phyloP scores from a whole-genome alignment of 2,888 invertebrate genomes.

The Emmelina monodactyla region DNA sequence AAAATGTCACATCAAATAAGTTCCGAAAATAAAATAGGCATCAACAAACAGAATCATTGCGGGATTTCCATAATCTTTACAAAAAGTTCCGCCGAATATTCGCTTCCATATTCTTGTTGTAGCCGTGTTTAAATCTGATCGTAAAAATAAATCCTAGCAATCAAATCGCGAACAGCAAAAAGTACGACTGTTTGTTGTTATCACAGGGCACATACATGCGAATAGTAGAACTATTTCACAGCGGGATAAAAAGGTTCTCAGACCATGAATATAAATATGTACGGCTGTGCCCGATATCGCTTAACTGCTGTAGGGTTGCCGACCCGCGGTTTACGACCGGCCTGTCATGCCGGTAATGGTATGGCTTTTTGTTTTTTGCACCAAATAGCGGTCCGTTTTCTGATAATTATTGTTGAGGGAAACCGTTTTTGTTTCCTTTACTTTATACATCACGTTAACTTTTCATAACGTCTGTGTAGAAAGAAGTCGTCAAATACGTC shows the following conservation, averaged over 20 bases:
- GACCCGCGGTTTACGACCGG: conserved; percentile 12
- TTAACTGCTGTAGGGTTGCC: conserved; percentile 29
- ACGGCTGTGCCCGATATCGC: conserved; percentile 29
- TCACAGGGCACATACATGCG: conserved; percentile 44
- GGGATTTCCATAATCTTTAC: conserved; percentile 1
- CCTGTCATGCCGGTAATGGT: neutral
- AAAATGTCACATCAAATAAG: too few species aligned
- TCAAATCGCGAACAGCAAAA: conserved; percentile 57
- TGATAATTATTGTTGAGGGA: too few species aligned
- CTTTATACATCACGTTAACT: too few species aligned
- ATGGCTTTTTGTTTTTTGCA: neutral
- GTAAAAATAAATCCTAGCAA: conserved; percentile 62
- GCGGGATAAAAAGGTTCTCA: conserved; percentile 45
- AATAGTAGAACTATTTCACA: conserved; percentile 47
- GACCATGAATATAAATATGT: conserved; percentile 53
- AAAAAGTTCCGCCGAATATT: neutral
- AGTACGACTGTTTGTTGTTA: conserved; percentile 57
- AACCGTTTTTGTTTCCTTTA: too few species aligned
- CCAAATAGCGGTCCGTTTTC: too few species aligned
- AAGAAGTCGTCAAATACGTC: too few species aligned
- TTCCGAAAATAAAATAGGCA: neutral
- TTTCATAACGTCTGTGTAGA: too few species aligned
- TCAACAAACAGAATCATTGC: neutral
- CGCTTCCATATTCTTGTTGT: conserved; percentile 39
- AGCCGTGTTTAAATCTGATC: conserved; percentile 59